Percentiles rank a stretch among this genome's conserved stretches.
Evolutionary conservation across 2,888 invertebrate genomes (phyloP).

Genomic region (Drosophila koepferae): DNA sequence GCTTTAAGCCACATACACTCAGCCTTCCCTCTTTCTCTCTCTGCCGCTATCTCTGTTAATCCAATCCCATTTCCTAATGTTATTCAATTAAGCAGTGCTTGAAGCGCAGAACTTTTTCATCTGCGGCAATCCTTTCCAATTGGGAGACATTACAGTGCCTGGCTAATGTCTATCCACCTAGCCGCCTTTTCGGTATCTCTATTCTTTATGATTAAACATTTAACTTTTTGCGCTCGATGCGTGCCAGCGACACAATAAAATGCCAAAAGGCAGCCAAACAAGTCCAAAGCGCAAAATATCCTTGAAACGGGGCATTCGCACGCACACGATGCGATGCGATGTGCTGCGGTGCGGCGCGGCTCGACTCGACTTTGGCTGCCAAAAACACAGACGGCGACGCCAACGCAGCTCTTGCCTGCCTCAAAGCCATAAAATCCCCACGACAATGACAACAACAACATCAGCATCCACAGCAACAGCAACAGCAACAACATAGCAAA

Average conservation of each 20-base stretch:
- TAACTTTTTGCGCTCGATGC: constrained; percentile 62
- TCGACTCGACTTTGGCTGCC: constrained; percentile 29
- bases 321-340: constrained; percentile 30
- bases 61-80: constrained; percentile 12
- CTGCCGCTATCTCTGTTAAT: neutral
- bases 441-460: constrained; percentile 39
- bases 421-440: constrained; percentile 62
- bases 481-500: constrained; percentile 15
- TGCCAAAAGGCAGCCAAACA: constrained; percentile 47
- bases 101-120: constrained; percentile 9
- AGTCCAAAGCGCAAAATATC: constrained; percentile 48
- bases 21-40: no score
- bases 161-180: constrained; percentile 36
- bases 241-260: constrained; percentile 72
- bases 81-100: constrained; percentile 41
- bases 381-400: constrained; percentile 62
- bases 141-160: constrained; percentile 16
- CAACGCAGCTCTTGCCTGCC: constrained; percentile 61
- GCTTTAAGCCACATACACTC: neutral
- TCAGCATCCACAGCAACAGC: neutral
- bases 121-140: constrained; percentile 34
- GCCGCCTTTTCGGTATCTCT: constrained; percentile 9
- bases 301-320: constrained; percentile 69
- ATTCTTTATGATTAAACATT: constrained; percentile 66
- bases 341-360: neutral